phyloP scores from a whole-genome alignment of 2,888 invertebrate species.

The Lordiphosa fenestrarum region DNA sequence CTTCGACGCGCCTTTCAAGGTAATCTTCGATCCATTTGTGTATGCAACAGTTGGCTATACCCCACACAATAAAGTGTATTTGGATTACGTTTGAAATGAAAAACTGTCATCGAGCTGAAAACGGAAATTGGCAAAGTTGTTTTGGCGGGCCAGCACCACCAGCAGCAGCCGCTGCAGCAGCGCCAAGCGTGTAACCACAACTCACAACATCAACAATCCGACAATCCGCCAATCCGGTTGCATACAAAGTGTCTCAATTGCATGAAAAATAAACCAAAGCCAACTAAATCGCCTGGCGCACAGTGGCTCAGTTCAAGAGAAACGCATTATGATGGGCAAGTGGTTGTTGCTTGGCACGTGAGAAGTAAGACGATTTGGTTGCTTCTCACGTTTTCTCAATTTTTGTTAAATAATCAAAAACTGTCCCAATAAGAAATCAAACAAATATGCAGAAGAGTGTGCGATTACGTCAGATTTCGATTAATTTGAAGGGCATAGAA shows the following conservation, averaged over 20 bases:
- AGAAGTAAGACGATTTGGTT: too few species aligned
- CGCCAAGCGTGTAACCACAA: background rate
- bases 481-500: too few species aligned
- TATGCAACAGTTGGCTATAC: conserved; percentile 7
- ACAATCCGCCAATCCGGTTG: conserved; percentile 46
- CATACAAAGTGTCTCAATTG: conserved; percentile 34
- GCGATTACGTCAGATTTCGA: too few species aligned
- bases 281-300: background rate
- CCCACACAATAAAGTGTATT: conserved; percentile 9
- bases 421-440: background rate
- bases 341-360: too few species aligned
- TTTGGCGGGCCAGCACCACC: conserved; percentile 2
- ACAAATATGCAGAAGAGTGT: conserved; percentile 9
- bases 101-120: conserved; percentile 13
- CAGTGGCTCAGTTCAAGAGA: too few species aligned
- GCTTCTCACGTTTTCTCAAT: too few species aligned
- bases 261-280: conserved; percentile 20
- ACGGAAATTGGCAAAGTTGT: conserved; percentile 29
- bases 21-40: too few species aligned
- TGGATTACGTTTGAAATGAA: conserved; percentile 5
- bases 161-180: background rate
- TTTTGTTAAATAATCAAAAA: too few species aligned
- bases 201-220: background rate
- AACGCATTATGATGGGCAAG: too few species aligned
- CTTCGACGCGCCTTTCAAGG: too few species aligned